A percentile compares a stretch with the other conserved stretches of the same genome.
Evolutionary conservation across 2,113 vertebrate genomes (phyloP).

Genomic region (Cinclus cinclus): DNA sequence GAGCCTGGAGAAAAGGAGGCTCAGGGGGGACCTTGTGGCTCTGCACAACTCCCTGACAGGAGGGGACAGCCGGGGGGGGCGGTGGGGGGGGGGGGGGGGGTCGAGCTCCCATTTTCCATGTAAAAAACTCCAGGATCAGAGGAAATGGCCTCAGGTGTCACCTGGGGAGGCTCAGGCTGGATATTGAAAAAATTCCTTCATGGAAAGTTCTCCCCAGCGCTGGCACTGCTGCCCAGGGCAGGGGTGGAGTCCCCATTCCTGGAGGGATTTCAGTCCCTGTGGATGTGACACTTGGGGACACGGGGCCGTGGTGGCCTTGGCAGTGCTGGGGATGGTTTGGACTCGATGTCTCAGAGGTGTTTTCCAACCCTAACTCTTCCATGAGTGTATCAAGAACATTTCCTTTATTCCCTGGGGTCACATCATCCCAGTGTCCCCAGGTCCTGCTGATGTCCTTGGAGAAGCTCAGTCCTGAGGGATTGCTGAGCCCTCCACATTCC

Average conservation of each 20-base stretch:
- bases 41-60: neutral
- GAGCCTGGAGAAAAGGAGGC: neutral
- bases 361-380: neutral
- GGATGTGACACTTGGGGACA: neutral
- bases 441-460: neutral
- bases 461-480: neutral
- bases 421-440: neutral
- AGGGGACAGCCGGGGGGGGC: neutral
- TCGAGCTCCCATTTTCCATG: neutral
- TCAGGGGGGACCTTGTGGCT: neutral
- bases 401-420: rapidly evolving
- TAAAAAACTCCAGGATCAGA: neutral
- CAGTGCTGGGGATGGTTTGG: neutral
- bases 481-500: rapidly evolving
- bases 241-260: rapidly evolving
- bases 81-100: too few relatives aligned
- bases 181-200: neutral
- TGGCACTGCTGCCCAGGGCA: neutral
- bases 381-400: rapidly evolving
- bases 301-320: rapidly evolving
- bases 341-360: rapidly evolving
- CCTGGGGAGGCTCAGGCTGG: neutral
- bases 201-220: too few relatives aligned
- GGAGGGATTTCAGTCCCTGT: neutral
- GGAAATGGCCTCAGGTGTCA: neutral